Conservation (phyloP, 2,888 invertebrate genomes). For the Xanthorhoe spadicearia region DNA sequence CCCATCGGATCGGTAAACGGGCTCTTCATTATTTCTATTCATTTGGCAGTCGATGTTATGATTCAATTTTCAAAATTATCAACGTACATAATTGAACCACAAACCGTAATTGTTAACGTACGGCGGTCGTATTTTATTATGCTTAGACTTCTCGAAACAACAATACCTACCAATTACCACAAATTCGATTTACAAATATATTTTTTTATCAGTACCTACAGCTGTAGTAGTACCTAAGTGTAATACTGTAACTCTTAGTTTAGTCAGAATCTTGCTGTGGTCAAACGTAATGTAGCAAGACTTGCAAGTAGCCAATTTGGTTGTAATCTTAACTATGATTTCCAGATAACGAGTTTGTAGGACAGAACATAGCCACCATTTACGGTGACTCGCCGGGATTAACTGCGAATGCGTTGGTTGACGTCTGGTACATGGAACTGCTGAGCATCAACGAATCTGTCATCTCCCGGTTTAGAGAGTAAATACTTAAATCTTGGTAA, state of each 20-base stretch:
- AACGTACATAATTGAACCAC: too few relatives aligned
- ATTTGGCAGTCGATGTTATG: not conserved
- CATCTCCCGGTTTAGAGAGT: slow-evolving; percentile 61
- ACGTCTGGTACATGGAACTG: slow-evolving; percentile 78
- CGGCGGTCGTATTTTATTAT: too few relatives aligned
- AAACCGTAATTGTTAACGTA: too few relatives aligned
- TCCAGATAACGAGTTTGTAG: slow-evolving; percentile 58
- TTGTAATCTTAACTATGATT: not conserved
- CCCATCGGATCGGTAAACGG: not conserved
- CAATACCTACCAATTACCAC: too few relatives aligned
- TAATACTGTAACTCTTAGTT: too few relatives aligned
- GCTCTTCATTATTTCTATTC: not conserved
- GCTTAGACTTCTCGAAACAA: too few relatives aligned
- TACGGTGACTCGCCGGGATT: slow-evolving; percentile 72
- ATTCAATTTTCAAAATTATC: not conserved
- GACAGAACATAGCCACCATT: slow-evolving; percentile 74
- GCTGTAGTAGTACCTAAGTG: too few relatives aligned
- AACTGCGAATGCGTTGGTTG: slow-evolving; percentile 64
- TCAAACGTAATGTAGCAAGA: too few relatives aligned
- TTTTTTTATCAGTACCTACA: too few relatives aligned
- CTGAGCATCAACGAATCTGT: slow-evolving; percentile 65
- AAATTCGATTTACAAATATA: too few relatives aligned
- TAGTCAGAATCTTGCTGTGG: too few relatives aligned
- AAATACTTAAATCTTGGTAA: slow-evolving; percentile 41
- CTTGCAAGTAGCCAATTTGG: too few relatives aligned